A percentile compares a stretch with the other conserved stretches of the same genome.
phyloP scores from a whole-genome alignment of 2,888 invertebrate species.

The Thelaira solivaga region DNA sequence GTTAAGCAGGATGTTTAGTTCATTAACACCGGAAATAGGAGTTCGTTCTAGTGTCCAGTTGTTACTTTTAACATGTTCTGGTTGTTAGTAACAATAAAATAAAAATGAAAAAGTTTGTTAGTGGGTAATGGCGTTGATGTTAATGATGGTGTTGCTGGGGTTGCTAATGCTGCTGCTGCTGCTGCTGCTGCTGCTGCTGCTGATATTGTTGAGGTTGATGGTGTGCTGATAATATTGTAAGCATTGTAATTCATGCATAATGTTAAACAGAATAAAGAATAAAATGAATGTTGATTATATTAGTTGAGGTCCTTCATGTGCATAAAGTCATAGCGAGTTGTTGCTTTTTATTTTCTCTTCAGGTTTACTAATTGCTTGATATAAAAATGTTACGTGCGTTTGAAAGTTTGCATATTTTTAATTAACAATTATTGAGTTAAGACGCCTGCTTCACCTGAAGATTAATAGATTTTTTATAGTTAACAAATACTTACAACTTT shows the following conservation, averaged over 20 bases:
- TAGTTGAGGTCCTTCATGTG: constrained; percentile 41
- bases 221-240: constrained; percentile 23
- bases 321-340: constrained; percentile 3
- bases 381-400: constrained; percentile 7
- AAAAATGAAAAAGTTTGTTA: background rate
- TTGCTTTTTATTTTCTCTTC: background rate
- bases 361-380: constrained; percentile 28
- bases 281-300: constrained; percentile 56
- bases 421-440: constrained; percentile 33
- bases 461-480: background rate
- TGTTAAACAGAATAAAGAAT: constrained; percentile 53
- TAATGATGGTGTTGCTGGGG: constrained; percentile 14
- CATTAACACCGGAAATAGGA: constrained; percentile 66
- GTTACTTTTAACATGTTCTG: constrained; percentile 31
- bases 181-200: background rate
- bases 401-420: background rate
- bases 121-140: constrained; percentile 33
- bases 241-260: constrained; percentile 55
- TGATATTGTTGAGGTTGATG: constrained; percentile 6
- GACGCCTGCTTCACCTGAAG: background rate
- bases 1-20: constrained; percentile 64
- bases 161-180: background rate
- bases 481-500: background rate
- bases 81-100: background rate
- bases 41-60: constrained; percentile 48